These are phyloP conservation scores for Heteronetta atricapilla DNA, from an alignment of 2,113 vertebrate species.

Conservation along the genomic window DNA sequence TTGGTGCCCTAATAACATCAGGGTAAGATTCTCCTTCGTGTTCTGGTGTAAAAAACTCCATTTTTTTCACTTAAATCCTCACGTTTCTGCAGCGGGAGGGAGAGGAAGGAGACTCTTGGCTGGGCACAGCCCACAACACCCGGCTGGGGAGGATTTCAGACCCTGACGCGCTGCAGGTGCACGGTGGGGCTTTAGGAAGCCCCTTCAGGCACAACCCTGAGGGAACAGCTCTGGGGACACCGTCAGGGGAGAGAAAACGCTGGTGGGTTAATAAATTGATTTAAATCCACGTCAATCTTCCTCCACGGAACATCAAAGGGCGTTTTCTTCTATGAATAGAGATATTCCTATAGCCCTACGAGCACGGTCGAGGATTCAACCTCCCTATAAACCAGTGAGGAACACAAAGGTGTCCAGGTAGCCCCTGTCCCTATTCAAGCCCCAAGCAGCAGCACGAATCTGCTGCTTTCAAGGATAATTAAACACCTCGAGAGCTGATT, in stretches of 20 bases:
- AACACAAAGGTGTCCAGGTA: no score
- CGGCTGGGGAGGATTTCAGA: neutral
- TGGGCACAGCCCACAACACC: neutral
- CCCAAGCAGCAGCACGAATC: neutral
- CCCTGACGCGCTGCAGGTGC: neutral
- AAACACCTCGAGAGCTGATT: neutral
- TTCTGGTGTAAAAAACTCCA: neutral
- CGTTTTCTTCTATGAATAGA: neutral
- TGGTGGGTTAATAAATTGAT: neutral
- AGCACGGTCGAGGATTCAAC: neutral
- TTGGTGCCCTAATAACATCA: neutral
- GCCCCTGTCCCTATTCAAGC: no score
- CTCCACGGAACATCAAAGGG: neutral
- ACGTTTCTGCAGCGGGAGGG: neutral
- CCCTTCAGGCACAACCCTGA: neutral
- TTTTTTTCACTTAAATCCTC: neutral
- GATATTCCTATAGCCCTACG: neutral
- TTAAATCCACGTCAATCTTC: neutral
- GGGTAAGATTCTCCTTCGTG: neutral
- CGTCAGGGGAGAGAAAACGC: neutral
- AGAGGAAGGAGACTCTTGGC: neutral
- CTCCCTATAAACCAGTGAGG: neutral
- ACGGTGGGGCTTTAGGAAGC: neutral
- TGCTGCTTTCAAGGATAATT: neutral
- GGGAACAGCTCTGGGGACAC: accelerated